phyloP scores from a whole-genome alignment of 2,113 vertebrate species.

The Sebastes schlegelii region DNA sequence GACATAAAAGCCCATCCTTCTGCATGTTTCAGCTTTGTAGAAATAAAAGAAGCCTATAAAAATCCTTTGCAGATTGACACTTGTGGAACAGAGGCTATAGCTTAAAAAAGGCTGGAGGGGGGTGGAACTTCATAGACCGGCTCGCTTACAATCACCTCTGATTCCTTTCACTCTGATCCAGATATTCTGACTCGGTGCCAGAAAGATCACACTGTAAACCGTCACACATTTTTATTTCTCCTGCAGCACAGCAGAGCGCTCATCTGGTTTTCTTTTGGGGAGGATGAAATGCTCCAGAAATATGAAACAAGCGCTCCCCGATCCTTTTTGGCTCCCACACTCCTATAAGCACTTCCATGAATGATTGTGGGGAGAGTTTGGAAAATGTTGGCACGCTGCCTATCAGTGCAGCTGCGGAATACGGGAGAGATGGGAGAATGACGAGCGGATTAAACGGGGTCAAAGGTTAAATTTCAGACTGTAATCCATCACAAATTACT shows the following conservation, averaged over 20 bases:
- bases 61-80: background rate
- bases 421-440: conserved; percentile 63
- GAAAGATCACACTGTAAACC: conserved; percentile 53
- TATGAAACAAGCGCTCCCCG: conserved; percentile 66
- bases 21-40: background rate
- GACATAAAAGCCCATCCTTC: background rate
- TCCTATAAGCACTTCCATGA: conserved; percentile 65
- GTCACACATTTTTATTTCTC: conserved; percentile 61
- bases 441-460: conserved; percentile 65
- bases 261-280: conserved; percentile 76
- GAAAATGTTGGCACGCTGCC: conserved; percentile 73
- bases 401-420: conserved; percentile 80
- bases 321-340: conserved; percentile 63
- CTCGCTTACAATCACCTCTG: conserved; percentile 33
- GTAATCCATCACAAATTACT: conserved; percentile 70
- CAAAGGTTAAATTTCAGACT: conserved; percentile 61
- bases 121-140: background rate
- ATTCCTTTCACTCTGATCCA: conserved; percentile 39
- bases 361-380: conserved; percentile 66
- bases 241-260: conserved; percentile 54
- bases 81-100: background rate
- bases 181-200: conserved; percentile 42
- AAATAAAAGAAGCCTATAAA: background rate
- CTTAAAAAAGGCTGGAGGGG: background rate
- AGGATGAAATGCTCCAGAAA: conserved; percentile 68